Evolutionary conservation across 1,140 invertebrate genomes (phyloP), one percentile per base, ranked within the genome.

Genomic region (Drosophila nasuta): DNA sequence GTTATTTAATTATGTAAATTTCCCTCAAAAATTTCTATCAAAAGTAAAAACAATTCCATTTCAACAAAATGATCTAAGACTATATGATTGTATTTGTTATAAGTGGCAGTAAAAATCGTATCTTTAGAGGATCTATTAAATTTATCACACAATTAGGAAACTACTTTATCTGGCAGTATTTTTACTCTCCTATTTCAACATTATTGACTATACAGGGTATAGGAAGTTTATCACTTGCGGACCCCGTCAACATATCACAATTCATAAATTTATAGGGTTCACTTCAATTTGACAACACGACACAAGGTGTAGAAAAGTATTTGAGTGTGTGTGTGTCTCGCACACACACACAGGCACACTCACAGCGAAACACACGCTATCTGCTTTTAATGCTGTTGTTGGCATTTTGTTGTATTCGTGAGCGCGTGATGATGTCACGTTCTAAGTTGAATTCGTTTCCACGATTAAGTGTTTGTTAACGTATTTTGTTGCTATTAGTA

Each of bases 341-440:
- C 49, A 52, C 25, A 62, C 43, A 65, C 74, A 45, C 71, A 75
- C 76, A 79, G 64, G 41, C 25, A 58, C 38, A 72, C 60, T 35
- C 64, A 71, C 71, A 79, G 57, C 62, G 35, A 64, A 75, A 65
- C 43, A 46, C 70, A 74, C 60, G 48, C 83, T 88, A 87, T 88
- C 83, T 69, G 49, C 49, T 48, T 25, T 77, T 33, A 33, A 45
- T 51, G 75, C 60, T 46, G 59, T 66, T 64, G 65, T 51, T 73
- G 58, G 35, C 5, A 25, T 25, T 52, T n/a, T 30, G 49, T 20
- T 33, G 58, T 66, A 48, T 56, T 69, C 66, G 81, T 71, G 77
- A 81, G 86, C 85, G 85, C 85, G 85, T 89, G 85, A 89, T 89
- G 85, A 89, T 89, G 85, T 89, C 85, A 89, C 85, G 86, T 89